Percentiles rank a stretch among this genome's conserved stretches.
These are phyloP conservation scores for Notarius quadriscutis DNA, from an alignment of 2,113 vertebrate species.

Conservation along the genomic window DNA sequence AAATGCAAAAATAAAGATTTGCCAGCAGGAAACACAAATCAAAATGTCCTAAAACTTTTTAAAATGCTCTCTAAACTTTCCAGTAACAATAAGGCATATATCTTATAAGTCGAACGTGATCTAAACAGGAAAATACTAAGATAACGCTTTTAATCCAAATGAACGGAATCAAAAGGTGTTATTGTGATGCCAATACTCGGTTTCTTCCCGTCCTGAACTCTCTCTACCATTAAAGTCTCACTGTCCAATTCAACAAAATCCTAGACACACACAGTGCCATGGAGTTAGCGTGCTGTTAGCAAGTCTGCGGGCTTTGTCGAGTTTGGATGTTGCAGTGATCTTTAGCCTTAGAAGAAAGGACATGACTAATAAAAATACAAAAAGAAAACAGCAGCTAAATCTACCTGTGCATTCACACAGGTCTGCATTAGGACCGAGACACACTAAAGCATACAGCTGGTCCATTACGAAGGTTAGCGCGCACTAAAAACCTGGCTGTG, in stretches of 20 bases:
- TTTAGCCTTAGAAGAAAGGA: not conserved
- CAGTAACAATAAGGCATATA: slow-evolving; percentile 13
- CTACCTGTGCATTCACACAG: not conserved
- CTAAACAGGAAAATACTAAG: not conserved
- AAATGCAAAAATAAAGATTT: not conserved
- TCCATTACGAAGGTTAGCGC: not conserved
- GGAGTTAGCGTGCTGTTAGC: not conserved
- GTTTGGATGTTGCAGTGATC: not conserved
- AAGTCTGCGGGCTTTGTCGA: not conserved
- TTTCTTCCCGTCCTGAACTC: not conserved
- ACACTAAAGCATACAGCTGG: not conserved
- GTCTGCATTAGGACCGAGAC: not conserved
- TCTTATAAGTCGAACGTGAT: not conserved
- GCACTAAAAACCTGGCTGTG: slow-evolving; percentile 31
- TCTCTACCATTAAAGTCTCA: not conserved
- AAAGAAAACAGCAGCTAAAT: not conserved
- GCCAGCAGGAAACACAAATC: no score
- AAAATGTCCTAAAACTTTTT: not conserved
- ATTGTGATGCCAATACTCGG: not conserved
- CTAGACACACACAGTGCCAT: not conserved
- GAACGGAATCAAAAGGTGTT: not conserved
- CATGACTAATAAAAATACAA: not conserved
- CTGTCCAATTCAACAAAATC: not conserved
- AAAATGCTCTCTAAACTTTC: not conserved
- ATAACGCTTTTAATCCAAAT: not conserved